Base-by-base conservation (phyloP, 1,140 invertebrate genomes). In the Heliothis virescens region DNA sequence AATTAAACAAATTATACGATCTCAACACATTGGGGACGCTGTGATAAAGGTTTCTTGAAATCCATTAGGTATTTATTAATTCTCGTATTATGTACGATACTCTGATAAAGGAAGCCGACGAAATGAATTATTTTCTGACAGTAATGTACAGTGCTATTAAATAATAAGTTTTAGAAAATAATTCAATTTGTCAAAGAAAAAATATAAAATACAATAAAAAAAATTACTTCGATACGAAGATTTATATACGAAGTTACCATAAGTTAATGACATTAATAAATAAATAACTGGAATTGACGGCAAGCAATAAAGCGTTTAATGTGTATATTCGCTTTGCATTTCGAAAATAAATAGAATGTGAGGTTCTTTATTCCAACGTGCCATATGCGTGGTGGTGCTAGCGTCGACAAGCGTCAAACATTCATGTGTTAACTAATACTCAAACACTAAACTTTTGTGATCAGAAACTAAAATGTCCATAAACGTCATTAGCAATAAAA, bases 301-400 rank as follows among this genome's bases (percentile, higher is more conserved):
- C 81, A 80, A 84, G 83, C 80, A 84, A 86, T 84, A 86, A 81
- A 78, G 53, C 72, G 78, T 78, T 29, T 48, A 21, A 41, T 41
- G 34, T 75, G 73, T 79, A 41, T 34, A 47, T 80, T 16, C 60
- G 76, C 71, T 74, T 82, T 81, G 82, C 79, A 84, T 83, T 79
- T 84, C 81, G 55, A 29, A 81, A 79, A 50, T 63, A 13, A 15
- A 72, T 52, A 34, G 57, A 21, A 78, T 50, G 55, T 72, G 79
- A 78, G 71, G 80, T 82, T 75, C 80, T 78, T 80, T 83, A 82
- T 87, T 87, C 82, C 79, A 84, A 86, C 76, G 87, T 89, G 87
- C 87, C 87, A 89, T 89, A 74, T 52, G 78, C 62, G 74, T 83
- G 74, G 82, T 79, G 85, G 87, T 88, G 84, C 83, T 88, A 85